Evolutionary conservation across 2,113 vertebrate genomes (phyloP).

Genomic region (Meriones unguiculatus): DNA sequence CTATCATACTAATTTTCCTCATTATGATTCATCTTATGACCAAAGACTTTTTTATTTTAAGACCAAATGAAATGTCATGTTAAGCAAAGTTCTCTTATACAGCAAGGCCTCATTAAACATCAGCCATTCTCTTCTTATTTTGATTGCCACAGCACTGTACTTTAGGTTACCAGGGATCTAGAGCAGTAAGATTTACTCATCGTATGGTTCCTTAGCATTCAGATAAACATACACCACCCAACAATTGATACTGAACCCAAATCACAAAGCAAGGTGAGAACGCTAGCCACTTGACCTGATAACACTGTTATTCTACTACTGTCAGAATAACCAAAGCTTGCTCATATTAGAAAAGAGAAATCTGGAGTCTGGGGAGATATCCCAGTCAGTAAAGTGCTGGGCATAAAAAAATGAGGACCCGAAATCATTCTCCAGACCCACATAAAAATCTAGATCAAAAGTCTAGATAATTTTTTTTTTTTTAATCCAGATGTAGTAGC

Average conservation of each 20-base stretch:
- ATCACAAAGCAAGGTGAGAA: background rate
- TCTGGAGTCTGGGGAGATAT: background rate
- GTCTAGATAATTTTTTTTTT: no score
- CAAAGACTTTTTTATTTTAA: conserved; percentile 23
- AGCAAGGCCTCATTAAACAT: background rate
- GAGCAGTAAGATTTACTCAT: background rate
- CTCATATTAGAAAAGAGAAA: conserved; percentile 12
- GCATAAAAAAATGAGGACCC: background rate
- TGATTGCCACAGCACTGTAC: background rate
- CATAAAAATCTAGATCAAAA: background rate
- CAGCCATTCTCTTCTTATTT: background rate
- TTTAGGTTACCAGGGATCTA: background rate
- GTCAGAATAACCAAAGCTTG: background rate
- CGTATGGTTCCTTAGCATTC: background rate
- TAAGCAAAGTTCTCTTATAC: conserved; percentile 2
- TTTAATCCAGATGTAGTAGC: background rate
- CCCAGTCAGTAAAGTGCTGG: background rate
- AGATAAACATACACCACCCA: background rate
- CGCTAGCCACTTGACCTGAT: background rate
- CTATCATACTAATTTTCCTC: conserved; percentile 1
- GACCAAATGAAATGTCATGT: background rate
- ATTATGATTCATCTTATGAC: background rate
- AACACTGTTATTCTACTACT: background rate
- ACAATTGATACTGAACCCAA: background rate
- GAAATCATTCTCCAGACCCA: background rate